Conservation (phyloP, 2,797 vertebrate species). For the Knipowitschia caucasica region DNA sequence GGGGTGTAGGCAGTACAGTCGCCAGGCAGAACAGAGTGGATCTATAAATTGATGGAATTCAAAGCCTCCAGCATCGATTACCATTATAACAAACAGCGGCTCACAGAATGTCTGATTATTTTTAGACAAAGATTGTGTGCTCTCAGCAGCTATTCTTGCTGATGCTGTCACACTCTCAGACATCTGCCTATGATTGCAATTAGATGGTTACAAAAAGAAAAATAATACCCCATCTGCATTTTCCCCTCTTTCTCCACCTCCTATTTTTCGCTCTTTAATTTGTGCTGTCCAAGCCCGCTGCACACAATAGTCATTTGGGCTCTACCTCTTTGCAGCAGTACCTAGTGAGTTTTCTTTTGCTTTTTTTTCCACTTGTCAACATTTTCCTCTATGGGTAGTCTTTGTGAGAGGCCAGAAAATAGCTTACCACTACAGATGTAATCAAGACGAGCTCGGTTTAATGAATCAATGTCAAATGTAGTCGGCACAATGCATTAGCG, state of each 20-base stretch:
- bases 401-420: conserved; percentile 69
- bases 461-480: conserved; percentile 72
- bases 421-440: conserved; percentile 73
- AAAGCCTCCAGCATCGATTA: conserved; percentile 99
- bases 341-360: conserved; percentile 35
- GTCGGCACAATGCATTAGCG: conserved; percentile 53
- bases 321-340: conserved; percentile 66
- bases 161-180: conserved; percentile 99
- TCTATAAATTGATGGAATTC: conserved; percentile 99
- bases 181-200: conserved; percentile 99
- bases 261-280: conserved; percentile 69
- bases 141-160: conserved; percentile 99
- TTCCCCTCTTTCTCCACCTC: conserved; percentile 50
- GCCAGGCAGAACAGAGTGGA: conserved; percentile 97
- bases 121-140: conserved; percentile 99
- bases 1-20: conserved; percentile 85
- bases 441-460: conserved; percentile 67
- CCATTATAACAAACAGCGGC: conserved; percentile 99
- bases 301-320: conserved; percentile 73
- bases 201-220: conserved; percentile 96
- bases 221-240: conserved; percentile 91
- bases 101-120: conserved; percentile 99
- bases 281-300: conserved; percentile 67
- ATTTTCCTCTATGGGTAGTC: conserved; percentile 66
- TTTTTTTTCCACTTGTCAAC: conserved; percentile 61